Percentiles rank a stretch among this genome's conserved stretches.
phyloP scores from a whole-genome alignment of 2,888 invertebrate genomes.

The Cyrtodaria siliqua region DNA sequence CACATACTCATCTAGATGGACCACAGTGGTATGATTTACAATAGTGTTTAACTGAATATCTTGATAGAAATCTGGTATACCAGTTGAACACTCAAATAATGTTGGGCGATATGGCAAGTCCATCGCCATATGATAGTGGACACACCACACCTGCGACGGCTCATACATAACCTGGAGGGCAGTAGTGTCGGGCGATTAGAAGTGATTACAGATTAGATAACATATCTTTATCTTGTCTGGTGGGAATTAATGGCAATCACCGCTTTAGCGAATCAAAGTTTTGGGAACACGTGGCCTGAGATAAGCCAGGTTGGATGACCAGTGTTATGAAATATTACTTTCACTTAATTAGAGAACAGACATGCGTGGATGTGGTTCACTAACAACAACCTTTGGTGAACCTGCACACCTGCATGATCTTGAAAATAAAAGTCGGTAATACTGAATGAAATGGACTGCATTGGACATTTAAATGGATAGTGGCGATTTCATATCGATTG shows the following conservation, averaged over 20 bases:
- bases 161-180: constrained; percentile 4
- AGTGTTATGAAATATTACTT: constrained; percentile 47
- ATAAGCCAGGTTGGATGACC: constrained; percentile 32
- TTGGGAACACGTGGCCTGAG: constrained; percentile 17
- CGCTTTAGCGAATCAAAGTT: constrained; percentile 5
- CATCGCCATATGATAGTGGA: too few relatives aligned
- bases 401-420: constrained; percentile 25
- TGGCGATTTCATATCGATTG: too few relatives aligned
- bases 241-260: constrained; percentile 8
- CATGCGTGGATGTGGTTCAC: constrained; percentile 19
- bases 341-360: constrained; percentile 29
- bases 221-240: neutral
- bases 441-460: constrained; percentile 3
- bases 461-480: too few relatives aligned
- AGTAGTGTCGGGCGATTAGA: neutral
- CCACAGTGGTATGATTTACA: too few relatives aligned
- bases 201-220: constrained; percentile 13
- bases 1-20: too few relatives aligned
- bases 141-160: too few relatives aligned
- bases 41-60: too few relatives aligned
- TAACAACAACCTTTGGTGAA: constrained; percentile 23
- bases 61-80: too few relatives aligned
- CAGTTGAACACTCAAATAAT: too few relatives aligned
- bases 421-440: constrained; percentile 21
- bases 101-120: too few relatives aligned